Evolutionary conservation across 2,113 vertebrate species (phyloP).

Genomic region (Nanger granti): DNA sequence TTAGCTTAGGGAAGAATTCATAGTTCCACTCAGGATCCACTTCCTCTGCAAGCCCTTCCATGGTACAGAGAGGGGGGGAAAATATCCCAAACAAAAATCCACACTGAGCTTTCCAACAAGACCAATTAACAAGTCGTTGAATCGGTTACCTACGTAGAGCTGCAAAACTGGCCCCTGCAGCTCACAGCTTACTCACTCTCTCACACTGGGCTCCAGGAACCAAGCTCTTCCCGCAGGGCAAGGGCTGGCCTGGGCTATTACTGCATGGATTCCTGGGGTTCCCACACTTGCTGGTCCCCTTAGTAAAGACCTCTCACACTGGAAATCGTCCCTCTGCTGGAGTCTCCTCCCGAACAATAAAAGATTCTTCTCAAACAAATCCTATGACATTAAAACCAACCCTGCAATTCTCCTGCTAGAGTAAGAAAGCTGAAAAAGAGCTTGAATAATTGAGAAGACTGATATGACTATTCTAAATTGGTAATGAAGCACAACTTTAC

Average conservation of each 20-base stretch:
- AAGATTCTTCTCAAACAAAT: not conserved
- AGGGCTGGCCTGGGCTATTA: not conserved
- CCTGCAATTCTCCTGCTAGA: not conserved
- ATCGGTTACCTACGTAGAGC: slow-evolving; percentile 49
- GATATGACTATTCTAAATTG: not conserved
- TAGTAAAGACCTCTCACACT: not conserved
- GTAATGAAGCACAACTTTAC: not conserved
- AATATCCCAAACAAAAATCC: not conserved
- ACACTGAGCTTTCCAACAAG: slow-evolving; percentile 55
- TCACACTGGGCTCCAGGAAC: not conserved
- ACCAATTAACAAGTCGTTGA: slow-evolving; percentile 72
- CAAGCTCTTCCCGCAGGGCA: not conserved
- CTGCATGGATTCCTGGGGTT: not conserved
- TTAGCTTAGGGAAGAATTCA: slow-evolving; percentile 57
- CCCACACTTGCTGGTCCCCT: not conserved
- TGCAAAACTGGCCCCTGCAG: slow-evolving; percentile 46
- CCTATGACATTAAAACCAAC: not conserved
- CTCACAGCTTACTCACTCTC: not conserved
- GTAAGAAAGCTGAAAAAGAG: not conserved
- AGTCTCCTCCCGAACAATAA: not conserved
- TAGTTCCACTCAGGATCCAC: slow-evolving; percentile 35
- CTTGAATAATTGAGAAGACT: not conserved
- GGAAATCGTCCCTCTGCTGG: not conserved
- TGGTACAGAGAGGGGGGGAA: not conserved
- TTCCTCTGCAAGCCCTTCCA: slow-evolving; percentile 57